These are phyloP conservation scores for Meda fulgida DNA, from an alignment of 2,797 vertebrate species.

Conservation along the genomic window DNA sequence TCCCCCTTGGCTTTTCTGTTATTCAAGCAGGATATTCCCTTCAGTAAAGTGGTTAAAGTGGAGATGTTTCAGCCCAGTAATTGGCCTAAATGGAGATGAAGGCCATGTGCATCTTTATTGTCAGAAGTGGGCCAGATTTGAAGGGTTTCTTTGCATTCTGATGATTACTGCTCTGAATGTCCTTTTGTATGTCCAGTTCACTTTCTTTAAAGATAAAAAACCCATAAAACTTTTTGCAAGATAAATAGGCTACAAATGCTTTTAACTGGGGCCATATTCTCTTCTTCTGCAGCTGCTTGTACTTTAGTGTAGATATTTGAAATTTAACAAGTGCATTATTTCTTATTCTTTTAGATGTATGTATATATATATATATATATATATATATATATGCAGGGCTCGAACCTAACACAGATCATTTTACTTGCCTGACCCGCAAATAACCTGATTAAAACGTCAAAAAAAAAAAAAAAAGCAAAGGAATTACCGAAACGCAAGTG, in stretches of 20 bases:
- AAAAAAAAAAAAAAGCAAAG: too few species aligned
- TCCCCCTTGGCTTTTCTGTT: not conserved
- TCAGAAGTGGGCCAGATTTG: constrained; percentile 20
- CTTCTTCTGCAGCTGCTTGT: too few species aligned
- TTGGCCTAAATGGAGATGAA: constrained; percentile 26
- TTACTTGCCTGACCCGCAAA: too few species aligned
- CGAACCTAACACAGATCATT: too few species aligned
- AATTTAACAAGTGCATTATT: too few species aligned
- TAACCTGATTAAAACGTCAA: too few species aligned
- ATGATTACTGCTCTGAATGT: not conserved
- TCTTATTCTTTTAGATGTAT: too few species aligned
- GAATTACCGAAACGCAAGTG: too few species aligned
- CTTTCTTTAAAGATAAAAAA: not conserved
- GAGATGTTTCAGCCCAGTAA: constrained; percentile 23
- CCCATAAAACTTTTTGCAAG: not conserved
- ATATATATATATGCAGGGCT: too few species aligned
- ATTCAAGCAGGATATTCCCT: not conserved
- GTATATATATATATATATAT: too few species aligned
- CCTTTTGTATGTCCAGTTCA: not conserved
- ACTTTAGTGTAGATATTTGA: not conserved
- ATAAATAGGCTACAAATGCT: constrained; percentile 17
- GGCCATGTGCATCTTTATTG: constrained; percentile 2
- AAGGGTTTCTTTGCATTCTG: not conserved
- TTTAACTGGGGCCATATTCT: not conserved
- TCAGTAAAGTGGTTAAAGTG: not conserved